phyloP scores from a whole-genome alignment of 2,113 vertebrate genomes.

The Hiodon tergisus region DNA sequence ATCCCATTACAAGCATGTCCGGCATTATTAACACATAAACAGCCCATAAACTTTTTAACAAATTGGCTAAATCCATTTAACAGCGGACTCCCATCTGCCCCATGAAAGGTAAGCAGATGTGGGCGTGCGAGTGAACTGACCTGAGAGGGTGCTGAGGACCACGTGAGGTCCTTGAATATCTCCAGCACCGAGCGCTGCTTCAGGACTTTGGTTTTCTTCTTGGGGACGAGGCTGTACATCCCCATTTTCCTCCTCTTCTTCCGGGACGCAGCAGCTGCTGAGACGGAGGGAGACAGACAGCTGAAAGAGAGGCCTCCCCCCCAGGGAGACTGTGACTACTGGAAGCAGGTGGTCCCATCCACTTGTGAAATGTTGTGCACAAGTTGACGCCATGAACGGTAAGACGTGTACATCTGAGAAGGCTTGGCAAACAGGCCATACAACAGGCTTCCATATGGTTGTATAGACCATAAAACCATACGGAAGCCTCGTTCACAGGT shows the following conservation, averaged over 20 bases:
- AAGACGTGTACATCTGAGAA: background rate
- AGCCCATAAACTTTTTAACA: no score
- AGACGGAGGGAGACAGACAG: background rate
- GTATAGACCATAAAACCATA: no score
- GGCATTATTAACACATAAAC: no score
- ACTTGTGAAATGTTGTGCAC: no score
- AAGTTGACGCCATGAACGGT: background rate
- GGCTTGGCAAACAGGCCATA: no score
- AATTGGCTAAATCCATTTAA: no score
- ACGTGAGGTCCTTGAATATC: conserved; percentile 78
- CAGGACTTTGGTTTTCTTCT: conserved; percentile 95
- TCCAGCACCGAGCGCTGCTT: conserved; percentile 91
- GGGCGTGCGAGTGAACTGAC: conserved; percentile 52
- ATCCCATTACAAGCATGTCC: no score
- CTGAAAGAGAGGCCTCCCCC: background rate
- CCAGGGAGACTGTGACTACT: no score
- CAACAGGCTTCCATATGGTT: no score
- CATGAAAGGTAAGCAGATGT: background rate
- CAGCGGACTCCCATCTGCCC: background rate
- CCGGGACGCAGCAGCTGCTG: conserved; percentile 72
- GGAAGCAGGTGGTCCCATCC: background rate
- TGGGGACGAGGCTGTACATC: conserved; percentile 94
- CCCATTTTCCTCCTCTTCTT: conserved; percentile 99
- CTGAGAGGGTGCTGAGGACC: conserved; percentile 68
- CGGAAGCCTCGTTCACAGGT: no score